These are phyloP conservation scores for Cantharis nigra DNA, from an alignment of 2,888 invertebrate genomes.

Conservation along the genomic window DNA sequence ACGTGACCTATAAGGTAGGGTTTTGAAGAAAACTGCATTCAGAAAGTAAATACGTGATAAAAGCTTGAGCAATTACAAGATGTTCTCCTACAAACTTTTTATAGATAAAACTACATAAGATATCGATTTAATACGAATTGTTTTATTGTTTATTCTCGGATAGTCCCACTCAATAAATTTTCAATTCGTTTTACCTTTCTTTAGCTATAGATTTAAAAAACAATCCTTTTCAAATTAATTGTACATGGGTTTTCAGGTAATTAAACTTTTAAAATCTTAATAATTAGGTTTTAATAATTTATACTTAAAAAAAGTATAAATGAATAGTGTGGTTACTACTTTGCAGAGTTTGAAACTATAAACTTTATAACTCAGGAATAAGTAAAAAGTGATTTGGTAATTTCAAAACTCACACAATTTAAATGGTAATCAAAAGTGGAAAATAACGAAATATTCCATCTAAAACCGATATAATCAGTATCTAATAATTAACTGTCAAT, in stretches of 20 bases:
- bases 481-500: too few species aligned
- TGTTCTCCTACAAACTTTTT: conserved; percentile 24
- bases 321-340: too few species aligned
- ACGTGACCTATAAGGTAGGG: conserved; percentile 37
- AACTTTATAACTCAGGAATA: background rate
- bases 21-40: conserved; percentile 30
- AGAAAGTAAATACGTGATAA: conserved; percentile 32
- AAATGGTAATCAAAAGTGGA: too few species aligned
- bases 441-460: too few species aligned
- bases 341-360: background rate
- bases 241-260: background rate
- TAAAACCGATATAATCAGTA: too few species aligned
- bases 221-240: background rate
- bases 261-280: background rate
- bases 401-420: background rate
- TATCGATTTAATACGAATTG: conserved; percentile 3
- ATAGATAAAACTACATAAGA: conserved; percentile 24
- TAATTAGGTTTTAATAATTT: background rate
- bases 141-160: background rate
- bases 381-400: background rate
- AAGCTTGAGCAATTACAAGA: conserved; percentile 29
- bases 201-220: background rate
- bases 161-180: background rate
- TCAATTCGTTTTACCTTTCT: background rate
- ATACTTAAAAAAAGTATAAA: background rate